Evolutionary conservation across 2,797 vertebrate species (phyloP).

Genomic region (Hypotaenidia philippensis): DNA sequence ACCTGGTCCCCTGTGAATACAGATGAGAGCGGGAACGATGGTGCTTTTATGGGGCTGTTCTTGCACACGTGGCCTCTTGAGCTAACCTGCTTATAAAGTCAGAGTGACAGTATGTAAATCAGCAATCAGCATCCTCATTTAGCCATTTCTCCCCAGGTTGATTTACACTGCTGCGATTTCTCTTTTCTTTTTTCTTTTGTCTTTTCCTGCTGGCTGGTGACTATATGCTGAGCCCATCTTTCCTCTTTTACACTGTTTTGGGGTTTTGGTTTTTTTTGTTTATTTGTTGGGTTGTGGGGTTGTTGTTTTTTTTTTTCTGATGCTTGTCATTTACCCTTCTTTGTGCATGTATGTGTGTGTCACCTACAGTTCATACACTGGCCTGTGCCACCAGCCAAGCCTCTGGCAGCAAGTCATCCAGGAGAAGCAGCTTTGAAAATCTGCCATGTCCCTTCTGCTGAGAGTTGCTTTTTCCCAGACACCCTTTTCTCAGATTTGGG

Average conservation of each 20-base stretch:
- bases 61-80: background rate
- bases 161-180: background rate
- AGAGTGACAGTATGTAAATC: slow-evolving; percentile 42
- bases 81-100: slow-evolving; percentile 9
- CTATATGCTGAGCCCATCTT: background rate
- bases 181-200: background rate
- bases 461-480: background rate
- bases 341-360: background rate
- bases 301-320: background rate
- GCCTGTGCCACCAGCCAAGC: background rate
- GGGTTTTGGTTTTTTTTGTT: background rate
- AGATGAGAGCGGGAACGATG: slow-evolving; percentile 14
- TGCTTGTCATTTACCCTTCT: background rate
- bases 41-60: background rate
- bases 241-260: background rate
- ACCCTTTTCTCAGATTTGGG: background rate
- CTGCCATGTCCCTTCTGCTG: background rate
- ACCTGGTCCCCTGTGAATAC: slow-evolving; percentile 23
- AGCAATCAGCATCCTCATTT: slow-evolving; percentile 27
- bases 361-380: background rate
- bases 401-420: background rate
- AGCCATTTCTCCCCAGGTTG: background rate
- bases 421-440: background rate
- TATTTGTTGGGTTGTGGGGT: no score
- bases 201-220: background rate